These are phyloP conservation scores for Empis livida DNA, from an alignment of 2,888 invertebrate species.

Conservation along the genomic window DNA sequence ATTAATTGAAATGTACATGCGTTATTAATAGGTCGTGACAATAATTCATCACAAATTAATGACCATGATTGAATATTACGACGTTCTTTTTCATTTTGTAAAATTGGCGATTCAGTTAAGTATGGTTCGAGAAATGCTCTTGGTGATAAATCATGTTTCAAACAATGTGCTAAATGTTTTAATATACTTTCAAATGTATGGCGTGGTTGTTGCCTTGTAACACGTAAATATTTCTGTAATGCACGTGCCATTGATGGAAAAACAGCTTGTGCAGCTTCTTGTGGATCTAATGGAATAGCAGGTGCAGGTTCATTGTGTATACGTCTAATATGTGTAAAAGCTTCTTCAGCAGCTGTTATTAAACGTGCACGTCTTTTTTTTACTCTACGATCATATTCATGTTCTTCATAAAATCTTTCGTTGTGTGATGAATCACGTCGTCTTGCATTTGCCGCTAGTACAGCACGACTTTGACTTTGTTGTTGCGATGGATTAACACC, in stretches of 20 bases:
- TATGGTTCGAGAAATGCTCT: conserved; percentile 92
- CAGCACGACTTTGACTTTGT: conserved; percentile 56
- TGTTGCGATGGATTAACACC: conserved; percentile 55
- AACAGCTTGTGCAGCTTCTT: conserved; percentile 94
- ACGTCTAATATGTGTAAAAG: conserved; percentile 92
- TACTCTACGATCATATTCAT: conserved; percentile 88
- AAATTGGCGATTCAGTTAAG: conserved; percentile 69
- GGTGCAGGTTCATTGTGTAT: conserved; percentile 59
- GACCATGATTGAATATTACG: conserved; percentile 90
- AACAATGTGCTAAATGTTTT: conserved; percentile 77
- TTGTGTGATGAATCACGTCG: conserved; percentile 87
- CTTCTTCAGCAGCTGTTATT: conserved; percentile 90
- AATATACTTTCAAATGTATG: conserved; percentile 91
- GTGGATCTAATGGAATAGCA: conserved; percentile 79
- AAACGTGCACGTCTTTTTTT: conserved; percentile 81
- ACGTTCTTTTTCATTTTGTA: conserved; percentile 72
- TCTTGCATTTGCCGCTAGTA: conserved; percentile 63
- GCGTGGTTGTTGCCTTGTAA: conserved; percentile 90
- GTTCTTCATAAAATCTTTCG: conserved; percentile 95
- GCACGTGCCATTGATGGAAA: conserved; percentile 95
- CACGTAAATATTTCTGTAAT: conserved; percentile 88
- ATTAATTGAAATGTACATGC: conserved; percentile 82
- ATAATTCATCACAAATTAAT: conserved; percentile 79
- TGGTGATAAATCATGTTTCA: conserved; percentile 88
- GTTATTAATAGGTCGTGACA: conserved; percentile 73